Percentiles rank a stretch among this genome's conserved stretches.
Conservation (phyloP, 2,113 vertebrate genomes). For the Phylloscopus trochilus region DNA sequence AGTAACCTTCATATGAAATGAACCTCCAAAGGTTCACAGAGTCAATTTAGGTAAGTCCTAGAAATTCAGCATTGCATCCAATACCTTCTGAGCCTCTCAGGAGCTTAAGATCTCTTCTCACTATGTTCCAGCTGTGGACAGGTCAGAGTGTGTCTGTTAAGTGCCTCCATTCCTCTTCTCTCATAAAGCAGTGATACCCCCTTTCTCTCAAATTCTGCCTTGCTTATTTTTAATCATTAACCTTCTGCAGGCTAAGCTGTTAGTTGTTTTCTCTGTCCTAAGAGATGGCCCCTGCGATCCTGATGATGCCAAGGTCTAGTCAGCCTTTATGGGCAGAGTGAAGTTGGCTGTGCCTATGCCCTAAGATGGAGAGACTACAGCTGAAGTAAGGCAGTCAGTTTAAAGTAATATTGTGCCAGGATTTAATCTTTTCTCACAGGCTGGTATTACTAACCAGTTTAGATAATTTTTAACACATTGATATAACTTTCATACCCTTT, state of each 20-base stretch:
- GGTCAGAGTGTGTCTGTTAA: neutral
- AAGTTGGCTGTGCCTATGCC: neutral
- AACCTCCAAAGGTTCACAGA: neutral
- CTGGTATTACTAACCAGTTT: neutral
- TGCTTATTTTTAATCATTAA: neutral
- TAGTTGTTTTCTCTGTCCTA: neutral
- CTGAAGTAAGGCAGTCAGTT: neutral
- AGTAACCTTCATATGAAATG: neutral
- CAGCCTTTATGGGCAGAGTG: neutral
- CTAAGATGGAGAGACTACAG: neutral
- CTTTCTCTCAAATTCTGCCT: neutral
- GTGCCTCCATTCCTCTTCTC: neutral
- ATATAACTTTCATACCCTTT: neutral
- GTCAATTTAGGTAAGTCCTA: slow-evolving; percentile 18
- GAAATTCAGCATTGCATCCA: neutral
- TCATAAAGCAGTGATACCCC: neutral
- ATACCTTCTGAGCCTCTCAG: neutral
- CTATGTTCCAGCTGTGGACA: neutral
- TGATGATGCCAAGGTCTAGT: neutral
- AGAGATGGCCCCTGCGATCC: neutral
- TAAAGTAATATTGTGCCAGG: neutral
- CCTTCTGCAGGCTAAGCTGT: neutral
- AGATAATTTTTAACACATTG: neutral
- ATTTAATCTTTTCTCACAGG: neutral
- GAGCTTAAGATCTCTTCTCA: neutral